A percentile compares a stretch with the other conserved stretches of the same genome.
These are phyloP conservation scores for Drosophila seguyi DNA, from an alignment of 1,140 invertebrate species.

Conservation along the genomic window DNA sequence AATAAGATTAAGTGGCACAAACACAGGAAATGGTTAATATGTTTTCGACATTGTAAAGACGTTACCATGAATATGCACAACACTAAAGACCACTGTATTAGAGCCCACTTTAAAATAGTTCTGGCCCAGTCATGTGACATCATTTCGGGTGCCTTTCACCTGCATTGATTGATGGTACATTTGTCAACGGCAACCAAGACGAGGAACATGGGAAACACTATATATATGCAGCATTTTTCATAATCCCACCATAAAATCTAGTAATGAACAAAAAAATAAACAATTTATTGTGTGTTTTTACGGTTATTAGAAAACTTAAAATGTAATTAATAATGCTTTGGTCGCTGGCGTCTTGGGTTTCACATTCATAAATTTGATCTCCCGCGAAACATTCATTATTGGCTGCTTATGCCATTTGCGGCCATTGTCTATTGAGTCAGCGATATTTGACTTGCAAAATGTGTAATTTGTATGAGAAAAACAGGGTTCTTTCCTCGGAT, in stretches of 20 bases:
- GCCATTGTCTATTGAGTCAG: slow-evolving; percentile 60
- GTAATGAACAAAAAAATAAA: slow-evolving; percentile 20
- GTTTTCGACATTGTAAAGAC: slow-evolving; percentile 45
- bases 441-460: slow-evolving; percentile 63
- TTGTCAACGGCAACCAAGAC: slow-evolving; percentile 60
- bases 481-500: slow-evolving; percentile 28
- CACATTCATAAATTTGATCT: slow-evolving; percentile 62
- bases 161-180: slow-evolving; percentile 74
- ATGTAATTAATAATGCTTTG: slow-evolving; percentile 78
- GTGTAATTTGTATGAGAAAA: slow-evolving; percentile 57
- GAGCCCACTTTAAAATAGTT: slow-evolving; percentile 50
- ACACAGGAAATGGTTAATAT: slow-evolving; percentile 43
- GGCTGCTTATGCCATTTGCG: slow-evolving; percentile 37
- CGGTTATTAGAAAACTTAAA: slow-evolving; percentile 78
- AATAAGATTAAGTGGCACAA: slow-evolving; percentile 43
- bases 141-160: slow-evolving; percentile 71
- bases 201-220: slow-evolving; percentile 28
- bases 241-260: slow-evolving; percentile 29
- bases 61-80: slow-evolving; percentile 19
- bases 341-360: slow-evolving; percentile 60
- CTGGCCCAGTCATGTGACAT: slow-evolving; percentile 60
- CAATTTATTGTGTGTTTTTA: slow-evolving; percentile 72
- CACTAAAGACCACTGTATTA: not conserved
- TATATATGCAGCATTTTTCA: slow-evolving; percentile 34
- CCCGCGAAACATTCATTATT: slow-evolving; percentile 58